Base-by-base conservation (phyloP, 1,140 invertebrate genomes). In the Zeugodacus cucurbitae region DNA sequence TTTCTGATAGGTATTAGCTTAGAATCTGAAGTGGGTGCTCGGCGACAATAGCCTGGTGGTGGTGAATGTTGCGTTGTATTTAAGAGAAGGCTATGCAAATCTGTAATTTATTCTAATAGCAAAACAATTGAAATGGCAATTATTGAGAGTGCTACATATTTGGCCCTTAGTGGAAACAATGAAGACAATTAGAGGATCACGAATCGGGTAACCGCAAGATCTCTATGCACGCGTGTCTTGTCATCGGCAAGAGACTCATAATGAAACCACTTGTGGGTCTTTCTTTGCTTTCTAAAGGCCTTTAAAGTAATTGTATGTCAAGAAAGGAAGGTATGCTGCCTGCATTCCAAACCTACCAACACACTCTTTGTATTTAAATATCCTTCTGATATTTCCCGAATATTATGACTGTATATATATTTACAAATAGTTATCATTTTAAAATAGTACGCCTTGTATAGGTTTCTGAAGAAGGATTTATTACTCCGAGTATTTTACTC, bases 31-130 rank as follows among this genome's bases (percentile, higher is more conserved):
- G 74, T 82, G 41, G 41, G 37, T 82, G 4, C 41, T n/a, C 22
- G 44, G 11, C 7, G 22, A 17, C 74, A 48, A 48, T 48, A 26
- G 22, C 3, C 26, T 44, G n/a, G 74, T 82, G n/a, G 74, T 82
- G 34, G 37, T 22, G 26, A 1, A 37, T 74, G 34, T 17, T n/a
- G 26, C 29, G 20, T 59, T 59, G 17, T 41, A 74, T 74, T 74
- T 74, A 58, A 22, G 34, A 87, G 86, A 34, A 6, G 57, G 37
- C 86, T 87, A 62, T 87, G 86, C 37, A 87, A 87, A 67, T 67
- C 59, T 22, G 57, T 29, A 64, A 64, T 87, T 67, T 64, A 62
- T 64, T 87, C 59, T 64, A 62, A 86, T 58, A 86, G 17, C 14
- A 59, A 20, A 22, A 59, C 58, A 58, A 86, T 86, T 86, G 85